These are phyloP conservation scores for Apostichopus japonicus DNA, from an alignment of 35 echinoderm and acorn worm genomes.

Conservation along the genomic window DNA sequence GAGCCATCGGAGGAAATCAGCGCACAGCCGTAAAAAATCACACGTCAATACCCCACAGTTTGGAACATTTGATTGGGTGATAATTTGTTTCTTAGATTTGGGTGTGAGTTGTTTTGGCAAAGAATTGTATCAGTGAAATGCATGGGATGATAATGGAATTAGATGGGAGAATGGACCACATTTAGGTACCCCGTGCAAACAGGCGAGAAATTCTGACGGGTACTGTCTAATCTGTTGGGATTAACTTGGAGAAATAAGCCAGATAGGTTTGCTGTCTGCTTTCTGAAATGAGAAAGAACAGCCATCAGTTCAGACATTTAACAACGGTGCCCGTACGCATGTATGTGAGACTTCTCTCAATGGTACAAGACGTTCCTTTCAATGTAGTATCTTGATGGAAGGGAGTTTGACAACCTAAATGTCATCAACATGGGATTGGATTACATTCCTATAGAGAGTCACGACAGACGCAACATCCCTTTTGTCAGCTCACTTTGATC, in stretches of 20 bases:
- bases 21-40: background rate
- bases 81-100: background rate
- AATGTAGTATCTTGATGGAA: too few relatives aligned
- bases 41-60: background rate
- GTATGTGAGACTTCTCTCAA: too few relatives aligned
- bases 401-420: too few relatives aligned
- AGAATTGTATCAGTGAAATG: background rate
- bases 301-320: too few relatives aligned
- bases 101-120: background rate
- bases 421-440: too few relatives aligned
- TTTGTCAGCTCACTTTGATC: too few relatives aligned
- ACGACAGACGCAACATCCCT: too few relatives aligned
- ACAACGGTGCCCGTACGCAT: too few relatives aligned
- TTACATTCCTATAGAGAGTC: too few relatives aligned
- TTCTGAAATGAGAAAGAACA: too few relatives aligned
- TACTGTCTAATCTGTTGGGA: background rate
- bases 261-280: background rate
- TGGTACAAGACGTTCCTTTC: too few relatives aligned
- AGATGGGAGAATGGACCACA: background rate
- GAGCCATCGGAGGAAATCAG: background rate
- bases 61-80: constrained; percentile 1
- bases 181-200: too few relatives aligned
- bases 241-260: background rate
- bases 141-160: background rate
- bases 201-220: background rate